Evolutionary conservation across 2,888 invertebrate species (phyloP).

Genomic region (Ectemnius lituratus): DNA sequence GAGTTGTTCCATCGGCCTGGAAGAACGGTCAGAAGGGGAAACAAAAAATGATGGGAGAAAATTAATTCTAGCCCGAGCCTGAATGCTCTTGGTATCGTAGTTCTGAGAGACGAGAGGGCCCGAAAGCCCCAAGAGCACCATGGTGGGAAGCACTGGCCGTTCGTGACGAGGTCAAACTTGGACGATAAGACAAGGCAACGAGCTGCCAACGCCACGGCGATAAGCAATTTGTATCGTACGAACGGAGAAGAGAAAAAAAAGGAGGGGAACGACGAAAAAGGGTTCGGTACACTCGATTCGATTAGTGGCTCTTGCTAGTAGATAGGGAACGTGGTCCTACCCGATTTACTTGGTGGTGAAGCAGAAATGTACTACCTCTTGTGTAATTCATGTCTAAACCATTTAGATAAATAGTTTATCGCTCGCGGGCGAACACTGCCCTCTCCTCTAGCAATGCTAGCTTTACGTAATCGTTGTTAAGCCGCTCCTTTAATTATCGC

Average conservation of each 20-base stretch:
- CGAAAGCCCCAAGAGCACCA: background rate
- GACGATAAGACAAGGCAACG: slow-evolving; percentile 68
- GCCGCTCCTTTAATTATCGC: too few species aligned
- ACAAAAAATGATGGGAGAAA: background rate
- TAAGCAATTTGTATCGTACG: slow-evolving; percentile 76
- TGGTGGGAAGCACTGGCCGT: background rate
- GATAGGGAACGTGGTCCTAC: slow-evolving; percentile 46
- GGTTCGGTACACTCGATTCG: slow-evolving; percentile 28
- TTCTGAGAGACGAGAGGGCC: background rate
- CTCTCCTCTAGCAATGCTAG: too few species aligned
- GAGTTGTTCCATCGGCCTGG: too few species aligned
- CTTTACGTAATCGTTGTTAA: too few species aligned
- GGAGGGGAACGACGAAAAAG: background rate
- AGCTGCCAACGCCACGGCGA: slow-evolving; percentile 68
- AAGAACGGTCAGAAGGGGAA: background rate
- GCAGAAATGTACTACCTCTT: slow-evolving; percentile 62
- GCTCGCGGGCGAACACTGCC: slow-evolving; percentile 20
- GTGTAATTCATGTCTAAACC: slow-evolving; percentile 69
- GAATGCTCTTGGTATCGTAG: background rate
- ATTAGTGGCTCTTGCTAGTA: slow-evolving; percentile 28
- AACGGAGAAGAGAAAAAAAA: slow-evolving; percentile 45
- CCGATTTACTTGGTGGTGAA: slow-evolving; percentile 52
- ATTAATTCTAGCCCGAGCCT: background rate
- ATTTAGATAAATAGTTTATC: slow-evolving; percentile 70
- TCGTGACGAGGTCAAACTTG: slow-evolving; percentile 59